Evolutionary conservation across 2,113 vertebrate species (phyloP).

Genomic region (Madoqua kirkii): DNA sequence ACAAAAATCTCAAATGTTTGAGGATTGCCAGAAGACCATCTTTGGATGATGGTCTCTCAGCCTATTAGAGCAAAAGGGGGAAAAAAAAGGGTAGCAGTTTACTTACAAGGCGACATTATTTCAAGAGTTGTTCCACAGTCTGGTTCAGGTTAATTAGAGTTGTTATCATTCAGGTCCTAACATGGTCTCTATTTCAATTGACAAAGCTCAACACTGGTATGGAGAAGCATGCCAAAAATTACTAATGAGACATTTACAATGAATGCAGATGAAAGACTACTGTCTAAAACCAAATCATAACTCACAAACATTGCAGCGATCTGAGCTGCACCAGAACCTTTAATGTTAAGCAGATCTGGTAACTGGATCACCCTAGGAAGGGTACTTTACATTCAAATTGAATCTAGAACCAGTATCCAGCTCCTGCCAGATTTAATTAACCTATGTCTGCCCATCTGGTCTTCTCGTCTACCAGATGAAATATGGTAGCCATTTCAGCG

Average conservation of each 20-base stretch:
- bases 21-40: background rate
- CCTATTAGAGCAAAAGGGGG: background rate
- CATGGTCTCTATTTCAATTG: background rate
- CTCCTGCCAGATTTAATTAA: background rate
- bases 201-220: conserved; percentile 33
- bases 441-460: background rate
- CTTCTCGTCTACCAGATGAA: background rate
- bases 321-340: background rate
- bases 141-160: conserved; percentile 46
- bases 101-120: background rate
- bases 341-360: background rate
- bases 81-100: background rate
- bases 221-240: background rate
- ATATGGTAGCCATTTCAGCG: background rate
- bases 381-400: background rate
- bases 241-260: conserved; percentile 49
- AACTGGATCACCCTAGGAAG: background rate
- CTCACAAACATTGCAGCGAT: background rate
- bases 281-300: conserved; percentile 21
- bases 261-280: background rate
- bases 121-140: background rate
- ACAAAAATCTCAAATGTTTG: background rate
- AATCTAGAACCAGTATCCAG: background rate
- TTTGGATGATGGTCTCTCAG: background rate
- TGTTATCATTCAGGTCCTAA: conserved; percentile 36